Evolutionary conservation across 2,113 vertebrate genomes (phyloP), one percentile per base, ranked within the genome.

Genomic region (Corythaeola cristata): DNA sequence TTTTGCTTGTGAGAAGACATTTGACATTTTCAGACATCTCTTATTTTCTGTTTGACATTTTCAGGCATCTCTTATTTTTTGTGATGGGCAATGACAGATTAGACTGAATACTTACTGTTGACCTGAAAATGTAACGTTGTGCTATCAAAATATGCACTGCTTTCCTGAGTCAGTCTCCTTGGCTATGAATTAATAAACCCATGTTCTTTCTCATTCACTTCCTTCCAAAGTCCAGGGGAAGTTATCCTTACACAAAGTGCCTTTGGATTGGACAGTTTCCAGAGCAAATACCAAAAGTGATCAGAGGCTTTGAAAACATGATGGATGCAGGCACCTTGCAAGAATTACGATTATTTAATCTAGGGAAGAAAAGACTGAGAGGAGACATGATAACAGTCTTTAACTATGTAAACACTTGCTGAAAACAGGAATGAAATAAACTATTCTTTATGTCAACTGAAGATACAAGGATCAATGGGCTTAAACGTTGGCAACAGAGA

Each of bases 21-120:
- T 89, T 93, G 81, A 87, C 81, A 94, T 94, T 94, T 97, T 60
- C 53, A 90, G 33, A 23, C 39, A 64, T 83, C 67, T 88, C 56
- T 85, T 81, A 50, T 49, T 91, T 85, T 93, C 30, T 91, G 15
- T 94, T 95, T 73, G 88, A 68, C 81, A 73, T 91, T 95, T 95
- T 93, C 63, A 89, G 76, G 27, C 9, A 24, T 69, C 41, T 71
- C 49, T 74, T 62, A 9, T 59, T 68, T 96, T 85, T 76, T 89
- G 9, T 35, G 24, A 83, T 41, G 49, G 21, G 16, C 12, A 83
- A 14, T 80, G 60, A 82, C 35, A 56, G 41, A 67, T 62, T 64
- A 91, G 41, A 67, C 27, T 58, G 50, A 66, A 81, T 84, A 50
- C 41, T 87, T 69, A 50, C 41, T 27, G 11, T 11, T 87, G 68